Base-by-base conservation (phyloP, 2,888 invertebrate genomes). In the Odontocerum albicorne region DNA sequence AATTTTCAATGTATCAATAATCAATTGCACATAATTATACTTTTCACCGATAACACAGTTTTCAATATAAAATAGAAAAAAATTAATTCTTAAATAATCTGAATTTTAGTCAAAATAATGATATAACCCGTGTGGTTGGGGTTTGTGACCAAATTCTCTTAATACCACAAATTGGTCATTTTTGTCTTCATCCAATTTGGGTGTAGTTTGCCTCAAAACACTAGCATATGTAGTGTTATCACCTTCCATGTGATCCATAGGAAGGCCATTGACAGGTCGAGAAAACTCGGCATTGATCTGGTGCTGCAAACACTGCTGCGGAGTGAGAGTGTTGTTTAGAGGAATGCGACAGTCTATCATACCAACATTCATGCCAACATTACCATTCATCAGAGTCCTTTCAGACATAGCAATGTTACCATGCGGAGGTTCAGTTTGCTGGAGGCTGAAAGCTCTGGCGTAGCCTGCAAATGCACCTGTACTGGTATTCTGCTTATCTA, bases 51-150 rank as follows among this genome's bases (percentile, higher is more conserved):
- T 19, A 42, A 51, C 40, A 33, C 49, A 44, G 32, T 38, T 44
- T 49, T 45, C 33, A 49, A 50, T 27, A 31, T 33, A 50, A 45
- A 50, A 55, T 45, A 50, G 43, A 55, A 49, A 55, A 50, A 43
- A 40, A 35, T 45, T 39, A 53, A 49, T 38, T 16, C 44, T 44
- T 45, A 44, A 7, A 15, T 36, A 15, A 46, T 35, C 20, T 35
- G 39, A 47, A 42, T 4, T 42, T 64, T 68, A 80, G 65, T 79
- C 78, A 71, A 81, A 81, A 70, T 81, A 81, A 66, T 81, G 78
- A 67, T 80, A 80, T 63, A 79, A 75, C 60, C 80, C 77, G 60
- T 72, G 49, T 56, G 65, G 45, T 59, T 62, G 68, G 60, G 71
- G 69, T 64, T 73, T 70, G 66, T 75, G 74, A 22, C 77, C 77